phyloP scores from a whole-genome alignment of 2,797 vertebrate genomes.

The Mormyrus proboscirostris region DNA sequence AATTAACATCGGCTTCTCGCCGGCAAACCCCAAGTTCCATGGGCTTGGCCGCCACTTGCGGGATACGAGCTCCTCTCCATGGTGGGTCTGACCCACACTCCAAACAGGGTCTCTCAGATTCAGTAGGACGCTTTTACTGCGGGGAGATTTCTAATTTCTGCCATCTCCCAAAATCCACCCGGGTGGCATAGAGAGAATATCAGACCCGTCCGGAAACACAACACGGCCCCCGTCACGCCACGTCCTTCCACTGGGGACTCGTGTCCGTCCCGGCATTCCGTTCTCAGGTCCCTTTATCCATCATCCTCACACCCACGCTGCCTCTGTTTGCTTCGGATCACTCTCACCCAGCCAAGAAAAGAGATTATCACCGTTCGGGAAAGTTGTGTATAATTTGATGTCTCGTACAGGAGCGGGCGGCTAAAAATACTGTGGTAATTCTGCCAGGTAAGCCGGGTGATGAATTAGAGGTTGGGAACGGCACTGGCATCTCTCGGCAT shows the following conservation, averaged over 20 bases:
- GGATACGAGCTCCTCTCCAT: neutral
- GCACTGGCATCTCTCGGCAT: conserved; percentile 52
- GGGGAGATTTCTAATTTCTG: neutral
- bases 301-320: neutral
- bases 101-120: neutral
- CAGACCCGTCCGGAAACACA: neutral
- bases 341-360: conserved; percentile 38
- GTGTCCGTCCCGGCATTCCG: neutral
- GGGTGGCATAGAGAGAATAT: neutral
- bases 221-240: neutral
- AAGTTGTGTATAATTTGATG: conserved; percentile 59
- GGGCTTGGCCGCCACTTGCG: neutral
- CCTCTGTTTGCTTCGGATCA: conserved; percentile 18
- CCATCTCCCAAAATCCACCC: neutral
- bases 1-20: conserved; percentile 61
- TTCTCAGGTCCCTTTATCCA: neutral
- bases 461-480: conserved; percentile 51
- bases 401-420: conserved; percentile 38
- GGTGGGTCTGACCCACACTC: neutral
- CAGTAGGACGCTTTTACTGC: neutral
- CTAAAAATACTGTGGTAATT: conserved; percentile 63
- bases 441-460: conserved; percentile 58
- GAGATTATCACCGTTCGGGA: conserved; percentile 38
- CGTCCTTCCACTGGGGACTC: neutral
- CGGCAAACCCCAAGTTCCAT: conserved; percentile 49